phyloP scores from a whole-genome alignment of 2,113 vertebrate genomes.

The Triplophysa siluroides region DNA sequence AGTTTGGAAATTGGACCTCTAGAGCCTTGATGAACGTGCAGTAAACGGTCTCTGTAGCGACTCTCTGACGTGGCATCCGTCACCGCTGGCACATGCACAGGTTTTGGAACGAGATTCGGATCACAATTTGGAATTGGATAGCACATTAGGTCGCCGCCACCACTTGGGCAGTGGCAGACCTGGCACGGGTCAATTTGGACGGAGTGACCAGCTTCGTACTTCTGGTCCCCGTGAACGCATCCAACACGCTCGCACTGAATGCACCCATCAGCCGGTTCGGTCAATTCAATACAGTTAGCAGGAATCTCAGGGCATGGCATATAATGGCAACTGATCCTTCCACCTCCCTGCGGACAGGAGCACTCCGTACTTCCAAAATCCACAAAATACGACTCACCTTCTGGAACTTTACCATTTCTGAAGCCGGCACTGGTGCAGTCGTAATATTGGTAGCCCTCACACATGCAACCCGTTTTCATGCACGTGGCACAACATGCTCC shows the following conservation, averaged over 20 bases:
- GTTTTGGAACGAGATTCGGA: conserved; percentile 21
- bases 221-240: conserved; percentile 78
- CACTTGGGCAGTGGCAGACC: conserved; percentile 88
- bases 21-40: conserved; percentile 71
- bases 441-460: conserved; percentile 95
- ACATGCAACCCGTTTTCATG: conserved; percentile 83
- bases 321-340: conserved; percentile 92
- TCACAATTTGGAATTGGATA: conserved; percentile 84
- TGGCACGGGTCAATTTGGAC: conserved; percentile 83
- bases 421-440: conserved; percentile 92
- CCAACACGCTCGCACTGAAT: conserved; percentile 86
- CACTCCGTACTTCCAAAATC: conserved; percentile 97
- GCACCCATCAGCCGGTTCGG: conserved; percentile 83
- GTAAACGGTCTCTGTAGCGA: conserved; percentile 69
- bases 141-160: conserved; percentile 88
- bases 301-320: conserved; percentile 92
- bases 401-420: conserved; percentile 84
- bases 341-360: conserved; percentile 86
- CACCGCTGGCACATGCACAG: conserved; percentile 53
- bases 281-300: conserved; percentile 84
- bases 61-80: conserved; percentile 66
- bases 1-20: conserved; percentile 62
- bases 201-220: conserved; percentile 87
- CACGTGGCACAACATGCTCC: conserved; percentile 85
- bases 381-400: conserved; percentile 92